Base-by-base conservation (phyloP, 2,113 vertebrate genomes). In the Gobio gobio region DNA sequence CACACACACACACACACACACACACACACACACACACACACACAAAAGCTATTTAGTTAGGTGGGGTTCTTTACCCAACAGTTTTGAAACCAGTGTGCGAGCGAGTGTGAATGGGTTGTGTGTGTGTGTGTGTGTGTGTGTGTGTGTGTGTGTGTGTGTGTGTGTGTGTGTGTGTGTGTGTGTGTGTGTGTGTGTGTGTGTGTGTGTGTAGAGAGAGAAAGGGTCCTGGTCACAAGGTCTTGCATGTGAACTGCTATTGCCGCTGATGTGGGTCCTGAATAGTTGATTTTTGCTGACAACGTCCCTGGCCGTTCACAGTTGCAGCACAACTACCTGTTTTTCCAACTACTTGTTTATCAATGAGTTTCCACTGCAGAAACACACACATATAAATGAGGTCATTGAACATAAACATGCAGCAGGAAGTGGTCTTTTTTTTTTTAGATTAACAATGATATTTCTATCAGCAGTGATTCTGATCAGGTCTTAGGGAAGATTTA, bases 261-360 rank as follows among this genome's bases (percentile, higher is more conserved):
- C 43, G 45, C 76, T 86, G 84, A 33, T 59, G 81, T 77, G 63
- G 76, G 78, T 59, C 74, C 47, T 79, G 87, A 85, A 88, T 85
- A 70, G 29, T 43, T 18, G 14, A 36, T 78, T 85, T 86, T 79
- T 88, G 83, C 89, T 90, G 87, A 90, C 80, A 24, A 63, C 36
- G 81, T 29, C n/a, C 47, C 49, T 77, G 26, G 64, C 73, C 43
- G 14, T 58, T 40, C 33, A 22, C 64, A 75, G 54, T 66, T 66
- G 29, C 70, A 79, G 29, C 70, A 79, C 43, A 61, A 82, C n/a
- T 75, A 78, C 26, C 43, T 88, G 85, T 82, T 84, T 78, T 56
- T 56, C 54, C 51, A 61, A 82, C n/a, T 75, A 78, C 26, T n/a
- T 88, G 85, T 78, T 84, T 78, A 86, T 78, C 24, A 24, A 83